A percentile compares a stretch with the other conserved stretches of the same genome.
These are phyloP conservation scores for Ochlodes sylvanus DNA, from an alignment of 2,888 invertebrate genomes.

Conservation along the genomic window DNA sequence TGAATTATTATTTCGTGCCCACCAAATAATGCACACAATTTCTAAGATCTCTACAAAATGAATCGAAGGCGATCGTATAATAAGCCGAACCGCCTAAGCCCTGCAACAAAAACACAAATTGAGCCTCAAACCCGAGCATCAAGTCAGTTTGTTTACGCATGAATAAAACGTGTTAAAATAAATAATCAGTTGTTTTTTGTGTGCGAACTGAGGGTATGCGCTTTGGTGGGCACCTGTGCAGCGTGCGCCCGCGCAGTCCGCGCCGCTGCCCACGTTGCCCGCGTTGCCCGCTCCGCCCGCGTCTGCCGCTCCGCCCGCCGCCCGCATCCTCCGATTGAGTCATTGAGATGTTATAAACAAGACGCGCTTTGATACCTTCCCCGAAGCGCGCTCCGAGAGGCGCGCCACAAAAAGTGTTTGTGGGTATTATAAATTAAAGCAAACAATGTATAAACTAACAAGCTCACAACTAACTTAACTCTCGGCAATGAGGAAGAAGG, in stretches of 20 bases:
- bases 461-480: not conserved
- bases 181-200: slow-evolving; percentile 27
- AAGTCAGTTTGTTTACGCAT: slow-evolving; percentile 26
- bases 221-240: too few species aligned
- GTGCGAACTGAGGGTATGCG: not conserved
- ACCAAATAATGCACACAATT: too few species aligned
- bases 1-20: too few species aligned
- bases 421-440: slow-evolving; percentile 27
- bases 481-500: not conserved
- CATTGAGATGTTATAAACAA: slow-evolving; percentile 54
- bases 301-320: too few species aligned
- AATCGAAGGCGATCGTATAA: too few species aligned
- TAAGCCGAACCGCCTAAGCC: too few species aligned
- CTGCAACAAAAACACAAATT: slow-evolving; percentile 16
- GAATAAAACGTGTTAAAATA: slow-evolving; percentile 36
- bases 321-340: slow-evolving; percentile 46
- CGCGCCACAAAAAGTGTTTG: slow-evolving; percentile 23
- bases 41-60: too few species aligned
- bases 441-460: slow-evolving; percentile 19
- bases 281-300: too few species aligned
- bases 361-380: slow-evolving; percentile 49
- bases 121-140: slow-evolving; percentile 21
- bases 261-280: too few species aligned
- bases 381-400: slow-evolving; percentile 44
- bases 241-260: too few species aligned